phyloP scores from a whole-genome alignment of 1,140 invertebrate genomes.

The Trypoxylus dichotomus region DNA sequence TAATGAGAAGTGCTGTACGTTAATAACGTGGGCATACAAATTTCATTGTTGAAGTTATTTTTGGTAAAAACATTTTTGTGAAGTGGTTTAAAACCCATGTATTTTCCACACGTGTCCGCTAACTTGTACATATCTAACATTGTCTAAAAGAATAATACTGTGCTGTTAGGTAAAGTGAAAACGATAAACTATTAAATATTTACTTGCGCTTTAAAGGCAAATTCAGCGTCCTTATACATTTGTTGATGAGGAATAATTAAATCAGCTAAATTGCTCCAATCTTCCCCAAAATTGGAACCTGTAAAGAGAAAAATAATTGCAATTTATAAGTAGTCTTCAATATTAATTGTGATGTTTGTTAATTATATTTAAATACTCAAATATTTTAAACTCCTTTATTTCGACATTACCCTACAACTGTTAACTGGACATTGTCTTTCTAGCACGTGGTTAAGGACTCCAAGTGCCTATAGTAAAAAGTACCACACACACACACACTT shows the following conservation, averaged over 20 bases:
- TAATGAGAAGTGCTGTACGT: constrained; percentile 35
- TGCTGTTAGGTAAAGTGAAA: too few relatives aligned
- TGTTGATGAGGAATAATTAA: constrained; percentile 59
- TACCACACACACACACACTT: too few relatives aligned
- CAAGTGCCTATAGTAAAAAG: too few relatives aligned
- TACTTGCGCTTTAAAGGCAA: constrained; percentile 62
- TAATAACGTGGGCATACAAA: constrained; percentile 54
- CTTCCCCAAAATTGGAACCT: constrained; percentile 61
- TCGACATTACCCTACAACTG: too few relatives aligned
- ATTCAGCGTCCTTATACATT: constrained; percentile 60
- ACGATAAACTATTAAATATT: constrained; percentile 7
- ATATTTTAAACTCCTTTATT: too few relatives aligned
- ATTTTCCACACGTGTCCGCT: constrained; percentile 56
- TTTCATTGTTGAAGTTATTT: constrained; percentile 57
- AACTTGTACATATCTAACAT: constrained; percentile 54
- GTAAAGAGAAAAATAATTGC: neutral
- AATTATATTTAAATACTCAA: too few relatives aligned
- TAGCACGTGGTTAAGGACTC: too few relatives aligned
- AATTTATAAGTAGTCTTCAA: neutral
- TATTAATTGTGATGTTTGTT: neutral
- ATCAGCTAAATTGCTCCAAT: constrained; percentile 63
- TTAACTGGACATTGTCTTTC: too few relatives aligned
- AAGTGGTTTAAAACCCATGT: constrained; percentile 55
- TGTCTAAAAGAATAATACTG: constrained; percentile 29
- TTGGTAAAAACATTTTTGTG: constrained; percentile 58